Evolutionary conservation across 1,140 invertebrate species (phyloP).

Genomic region (Zeugodacus cucurbitae): DNA sequence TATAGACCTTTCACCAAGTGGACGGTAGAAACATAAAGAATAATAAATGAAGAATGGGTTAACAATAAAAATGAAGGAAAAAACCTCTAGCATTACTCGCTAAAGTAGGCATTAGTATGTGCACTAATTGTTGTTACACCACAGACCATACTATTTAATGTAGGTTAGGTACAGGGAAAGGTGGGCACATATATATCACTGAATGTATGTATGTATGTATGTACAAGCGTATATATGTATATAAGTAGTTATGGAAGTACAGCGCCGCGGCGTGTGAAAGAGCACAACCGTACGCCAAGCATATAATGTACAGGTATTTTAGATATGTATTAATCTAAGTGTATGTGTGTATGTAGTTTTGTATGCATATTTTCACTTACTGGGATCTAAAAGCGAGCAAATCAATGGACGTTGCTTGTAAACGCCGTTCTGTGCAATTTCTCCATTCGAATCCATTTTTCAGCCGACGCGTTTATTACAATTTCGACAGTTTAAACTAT

Average conservation of each 20-base stretch:
- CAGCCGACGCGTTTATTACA: constrained; percentile 26
- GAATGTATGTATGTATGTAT: background rate
- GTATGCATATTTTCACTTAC: constrained; percentile 53
- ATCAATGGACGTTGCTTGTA: constrained; percentile 62
- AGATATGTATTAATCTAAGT: too few species aligned
- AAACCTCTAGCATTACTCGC: too few species aligned
- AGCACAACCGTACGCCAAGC: too few species aligned
- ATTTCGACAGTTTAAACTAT: background rate
- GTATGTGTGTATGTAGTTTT: background rate
- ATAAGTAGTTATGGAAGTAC: too few species aligned
- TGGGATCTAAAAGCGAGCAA: constrained; percentile 64
- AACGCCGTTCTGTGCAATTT: constrained; percentile 59
- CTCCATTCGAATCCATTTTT: constrained; percentile 47
- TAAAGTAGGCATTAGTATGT: background rate
- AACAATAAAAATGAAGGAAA: too few species aligned
- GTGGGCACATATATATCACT: background rate
- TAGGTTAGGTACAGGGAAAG: background rate
- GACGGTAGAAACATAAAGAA: too few species aligned
- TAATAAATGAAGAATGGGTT: too few species aligned
- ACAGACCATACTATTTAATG: background rate
- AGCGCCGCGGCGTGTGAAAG: too few species aligned
- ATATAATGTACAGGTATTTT: too few species aligned
- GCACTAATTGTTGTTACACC: background rate
- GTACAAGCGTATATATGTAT: background rate
- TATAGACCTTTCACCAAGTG: too few species aligned